These are phyloP conservation scores for Candoia aspera DNA, from an alignment of 2,113 vertebrate species.

Conservation along the genomic window DNA sequence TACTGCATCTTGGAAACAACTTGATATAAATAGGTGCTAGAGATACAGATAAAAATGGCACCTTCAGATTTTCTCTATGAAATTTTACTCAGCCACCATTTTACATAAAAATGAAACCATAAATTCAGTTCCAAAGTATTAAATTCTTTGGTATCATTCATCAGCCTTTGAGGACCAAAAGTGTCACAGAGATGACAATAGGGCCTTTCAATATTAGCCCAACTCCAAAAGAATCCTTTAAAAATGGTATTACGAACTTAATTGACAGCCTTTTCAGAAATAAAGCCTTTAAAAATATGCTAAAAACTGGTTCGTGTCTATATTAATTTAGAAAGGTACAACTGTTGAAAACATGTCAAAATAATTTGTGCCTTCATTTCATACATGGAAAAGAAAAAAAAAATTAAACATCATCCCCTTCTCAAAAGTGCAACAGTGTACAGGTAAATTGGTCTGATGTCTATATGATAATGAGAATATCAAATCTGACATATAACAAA, in stretches of 20 bases:
- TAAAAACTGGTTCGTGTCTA: neutral
- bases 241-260: neutral
- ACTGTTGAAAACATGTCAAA: neutral
- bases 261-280: neutral
- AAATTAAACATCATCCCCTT: neutral
- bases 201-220: neutral
- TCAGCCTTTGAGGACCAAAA: neutral
- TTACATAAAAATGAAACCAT: neutral
- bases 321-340: neutral
- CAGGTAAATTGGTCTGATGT: slow-evolving; percentile 43
- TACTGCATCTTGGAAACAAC: neutral
- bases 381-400: neutral
- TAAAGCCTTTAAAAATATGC: neutral
- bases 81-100: neutral
- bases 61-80: neutral
- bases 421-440: neutral
- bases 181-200: neutral
- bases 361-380: neutral
- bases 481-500: slow-evolving; percentile 38
- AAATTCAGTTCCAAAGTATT: neutral
- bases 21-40: neutral
- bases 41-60: neutral
- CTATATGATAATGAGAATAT: slow-evolving; percentile 40
- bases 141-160: slow-evolving; percentile 6
- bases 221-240: neutral